These are phyloP conservation scores for Drosophila hydei DNA, from an alignment of 1,140 invertebrate species.

Conservation along the genomic window DNA sequence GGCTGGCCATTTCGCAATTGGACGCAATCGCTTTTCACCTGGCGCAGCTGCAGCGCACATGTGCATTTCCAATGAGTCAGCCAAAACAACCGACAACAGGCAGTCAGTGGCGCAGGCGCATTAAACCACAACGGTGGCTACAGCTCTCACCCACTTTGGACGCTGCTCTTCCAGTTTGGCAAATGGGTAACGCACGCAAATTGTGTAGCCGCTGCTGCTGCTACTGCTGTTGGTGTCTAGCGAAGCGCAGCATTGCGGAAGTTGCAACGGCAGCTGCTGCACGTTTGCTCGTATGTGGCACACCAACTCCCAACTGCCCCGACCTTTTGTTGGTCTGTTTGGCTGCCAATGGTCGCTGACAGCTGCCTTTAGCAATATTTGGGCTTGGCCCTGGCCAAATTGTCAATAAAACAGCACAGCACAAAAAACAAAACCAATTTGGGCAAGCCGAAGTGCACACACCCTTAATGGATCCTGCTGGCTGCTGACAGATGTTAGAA, in stretches of 20 bases:
- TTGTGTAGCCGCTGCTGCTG: constrained; percentile 41
- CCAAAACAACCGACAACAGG: constrained; percentile 1
- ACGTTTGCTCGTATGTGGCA: constrained; percentile 36
- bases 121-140: constrained; percentile 49
- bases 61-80: constrained; percentile 49
- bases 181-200: constrained; percentile 78
- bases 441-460: constrained; percentile 14
- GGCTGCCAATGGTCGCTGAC: constrained; percentile 50
- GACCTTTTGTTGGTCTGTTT: constrained; percentile 50
- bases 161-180: constrained; percentile 36
- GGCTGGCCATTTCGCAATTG: constrained; percentile 69
- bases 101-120: constrained; percentile 52
- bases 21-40: constrained; percentile 49
- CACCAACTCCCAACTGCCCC: constrained; percentile 21
- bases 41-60: constrained; percentile 61
- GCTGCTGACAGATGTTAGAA: constrained; percentile 7
- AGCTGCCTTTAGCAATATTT: constrained; percentile 59
- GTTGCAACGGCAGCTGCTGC: constrained; percentile 59
- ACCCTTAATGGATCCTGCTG: constrained; percentile 18
- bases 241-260: constrained; percentile 71
- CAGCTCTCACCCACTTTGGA: constrained; percentile 46
- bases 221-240: constrained; percentile 51
- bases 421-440: constrained; percentile 10
- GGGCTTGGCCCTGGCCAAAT: constrained; percentile 59
- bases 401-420: constrained; percentile 21